Evolutionary conservation across 2,888 invertebrate genomes (phyloP), one percentile per base, ranked within the genome.

Genomic region (Plebejus anna): DNA sequence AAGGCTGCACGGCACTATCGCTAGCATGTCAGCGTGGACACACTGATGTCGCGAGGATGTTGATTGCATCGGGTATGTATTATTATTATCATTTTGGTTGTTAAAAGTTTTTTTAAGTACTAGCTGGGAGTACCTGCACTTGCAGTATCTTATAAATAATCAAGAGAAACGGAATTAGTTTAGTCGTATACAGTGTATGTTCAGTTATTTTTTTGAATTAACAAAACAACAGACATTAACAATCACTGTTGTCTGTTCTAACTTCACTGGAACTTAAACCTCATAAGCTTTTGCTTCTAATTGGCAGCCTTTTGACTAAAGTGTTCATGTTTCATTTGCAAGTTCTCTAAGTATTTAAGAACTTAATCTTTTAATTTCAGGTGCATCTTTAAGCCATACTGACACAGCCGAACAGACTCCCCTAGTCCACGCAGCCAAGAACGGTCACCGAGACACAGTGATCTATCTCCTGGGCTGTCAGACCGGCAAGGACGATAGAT

Each of bases 21-120:
- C 92, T 98, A 80, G 98, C 99, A 0, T 97, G 98, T 76, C 96
- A 97, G 82, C 95, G 96, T 81, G 99, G 99, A 4, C 98, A 98
- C 84, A 96, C 97, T 80, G 98, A 99, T 87, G 96, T 97, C 81
- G 96, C 97, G 82, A 94, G 97, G 80, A 95, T 96, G 81, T 89
- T 97, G 78, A 96, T 96, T 77, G 96, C 96, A 75, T 96, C 96
- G 82, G 96, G 96, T 88, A 93, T 93, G 70, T 75, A 11, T 76
- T 22, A 22, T 51, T 72, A 42, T 42, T 42, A 7, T 47, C 9
- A 11, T 32, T 32, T 32, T 32, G 32, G 32, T 32, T 32, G 2
- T 32, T 32, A 32, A 32, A 32, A 32, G 32, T 32, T 32, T 32
- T 32, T 32, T 32, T 32, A 32, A 32, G 32, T 32, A 32, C 32